Evolutionary conservation across 2,797 vertebrate genomes (phyloP).

Genomic region (Thripadectes ignobilis): DNA sequence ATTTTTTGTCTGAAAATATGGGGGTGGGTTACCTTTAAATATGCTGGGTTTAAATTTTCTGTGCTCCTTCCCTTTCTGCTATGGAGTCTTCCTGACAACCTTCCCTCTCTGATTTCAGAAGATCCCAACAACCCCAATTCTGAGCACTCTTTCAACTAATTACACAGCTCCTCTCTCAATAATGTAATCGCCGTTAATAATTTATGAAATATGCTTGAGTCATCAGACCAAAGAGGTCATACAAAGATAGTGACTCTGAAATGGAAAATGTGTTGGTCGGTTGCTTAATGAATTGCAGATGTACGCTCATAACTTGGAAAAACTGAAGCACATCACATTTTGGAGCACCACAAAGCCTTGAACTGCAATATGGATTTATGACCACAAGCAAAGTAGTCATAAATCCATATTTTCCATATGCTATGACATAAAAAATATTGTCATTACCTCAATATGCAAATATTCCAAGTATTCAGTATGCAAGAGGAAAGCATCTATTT

Average conservation of each 20-base stretch:
- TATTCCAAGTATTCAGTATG: neutral
- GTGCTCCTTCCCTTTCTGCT: neutral
- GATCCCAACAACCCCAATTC: neutral
- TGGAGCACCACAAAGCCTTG: neutral
- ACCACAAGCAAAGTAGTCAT: neutral
- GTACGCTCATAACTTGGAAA: neutral
- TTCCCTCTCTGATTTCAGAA: neutral
- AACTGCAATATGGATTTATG: conserved; percentile 6
- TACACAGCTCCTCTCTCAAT: neutral
- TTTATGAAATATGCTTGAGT: conserved; percentile 30
- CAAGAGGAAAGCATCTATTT: neutral
- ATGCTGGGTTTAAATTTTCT: neutral
- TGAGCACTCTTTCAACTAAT: neutral
- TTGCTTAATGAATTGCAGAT: conserved; percentile 46
- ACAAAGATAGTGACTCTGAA: neutral
- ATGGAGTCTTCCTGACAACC: neutral
- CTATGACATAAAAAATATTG: neutral
- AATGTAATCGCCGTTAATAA: neutral
- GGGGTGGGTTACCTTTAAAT: neutral
- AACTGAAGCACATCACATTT: conserved; percentile 3
- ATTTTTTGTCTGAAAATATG: neutral
- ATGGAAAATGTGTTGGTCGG: neutral
- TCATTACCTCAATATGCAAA: conserved; percentile 47
- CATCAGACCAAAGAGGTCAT: conserved; percentile 32
- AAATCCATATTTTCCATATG: neutral